Base-by-base conservation (phyloP, 2,113 vertebrate genomes). In the Mustelus asterias region DNA sequence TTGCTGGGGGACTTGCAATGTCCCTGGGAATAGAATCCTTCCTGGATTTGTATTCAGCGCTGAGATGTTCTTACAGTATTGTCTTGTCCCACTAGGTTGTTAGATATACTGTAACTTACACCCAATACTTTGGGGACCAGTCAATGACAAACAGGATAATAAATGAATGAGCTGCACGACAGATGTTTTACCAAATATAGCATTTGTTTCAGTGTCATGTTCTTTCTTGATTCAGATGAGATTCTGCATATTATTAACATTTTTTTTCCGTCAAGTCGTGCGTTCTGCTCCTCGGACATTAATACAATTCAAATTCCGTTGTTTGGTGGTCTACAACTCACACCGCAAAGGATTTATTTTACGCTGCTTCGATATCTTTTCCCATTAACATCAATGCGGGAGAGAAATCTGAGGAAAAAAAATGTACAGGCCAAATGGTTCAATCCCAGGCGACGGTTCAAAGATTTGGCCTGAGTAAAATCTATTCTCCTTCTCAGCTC, bases 181-280 rank as follows among this genome's bases (percentile, higher is more conserved):
- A 90, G 88, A 33, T 63, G 54, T 90, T 90, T 90, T 16, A 83
- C 37, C 29, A 90, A 63, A 29, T 90, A 90, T 60, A 90, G 44
- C 80, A 90, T 90, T 90, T 58, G 37, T 90, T 90, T 90, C 54
- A 90, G 54, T 60, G 54, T 60, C 29, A 63, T 63, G 54, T 90
- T 90, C 29, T 60, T 13, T 89, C 86, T 89, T 48, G 48, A 11
- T 26, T 63, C 58, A 60, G 54, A 90, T 26, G 48, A 58, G 26
- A n/a, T 90, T 90, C 54, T 33, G 86, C 58, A 83, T 83, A 83
- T 83, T 60, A 33, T 89, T n/a, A n/a, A n/a, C n/a, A n/a, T n/a
- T n/a, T n/a, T n/a, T 29, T 48, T 60, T 89, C 60, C 14, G 54
- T 60, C 24, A 60, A 33, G 11, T 60, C 29, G 2, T 33, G 86